phyloP scores from a whole-genome alignment of 2,797 vertebrate species.

The Nothura maculosa region DNA sequence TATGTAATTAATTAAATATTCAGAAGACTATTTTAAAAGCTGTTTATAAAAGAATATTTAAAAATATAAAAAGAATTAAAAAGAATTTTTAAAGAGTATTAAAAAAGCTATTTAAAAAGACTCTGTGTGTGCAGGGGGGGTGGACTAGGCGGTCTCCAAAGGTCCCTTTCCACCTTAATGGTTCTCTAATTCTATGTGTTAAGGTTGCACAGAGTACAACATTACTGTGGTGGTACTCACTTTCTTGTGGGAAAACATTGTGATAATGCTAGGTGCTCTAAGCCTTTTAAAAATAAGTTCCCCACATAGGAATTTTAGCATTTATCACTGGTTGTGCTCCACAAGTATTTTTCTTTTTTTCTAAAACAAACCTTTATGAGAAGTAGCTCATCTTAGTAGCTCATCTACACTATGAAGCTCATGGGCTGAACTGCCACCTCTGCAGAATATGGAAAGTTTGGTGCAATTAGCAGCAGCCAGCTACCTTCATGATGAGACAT shows the following conservation, averaged over 20 bases:
- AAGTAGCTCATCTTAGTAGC: not conserved
- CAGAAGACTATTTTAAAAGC: not conserved
- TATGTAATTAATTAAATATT: not conserved
- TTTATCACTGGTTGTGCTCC: not conserved
- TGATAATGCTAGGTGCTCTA: not conserved
- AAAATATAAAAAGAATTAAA: no score
- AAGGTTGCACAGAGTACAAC: not conserved
- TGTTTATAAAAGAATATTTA: no score
- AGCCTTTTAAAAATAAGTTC: not conserved
- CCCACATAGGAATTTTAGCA: not conserved
- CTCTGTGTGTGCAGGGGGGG: no score
- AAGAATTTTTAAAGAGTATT: no score
- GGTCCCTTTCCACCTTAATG: no score
- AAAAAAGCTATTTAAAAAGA: no score
- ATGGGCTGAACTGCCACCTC: not conserved
- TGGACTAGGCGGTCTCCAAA: no score
- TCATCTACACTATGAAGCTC: fast-evolving
- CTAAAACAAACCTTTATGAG: not conserved
- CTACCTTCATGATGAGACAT: not conserved
- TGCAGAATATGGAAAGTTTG: not conserved
- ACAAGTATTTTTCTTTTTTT: not conserved
- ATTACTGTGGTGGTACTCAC: not conserved
- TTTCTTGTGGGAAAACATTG: not conserved
- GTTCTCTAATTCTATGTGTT: not conserved
- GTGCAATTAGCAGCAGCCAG: not conserved